Evolutionary conservation across 2,797 vertebrate genomes (phyloP).

Genomic region (Hydrophis major): DNA sequence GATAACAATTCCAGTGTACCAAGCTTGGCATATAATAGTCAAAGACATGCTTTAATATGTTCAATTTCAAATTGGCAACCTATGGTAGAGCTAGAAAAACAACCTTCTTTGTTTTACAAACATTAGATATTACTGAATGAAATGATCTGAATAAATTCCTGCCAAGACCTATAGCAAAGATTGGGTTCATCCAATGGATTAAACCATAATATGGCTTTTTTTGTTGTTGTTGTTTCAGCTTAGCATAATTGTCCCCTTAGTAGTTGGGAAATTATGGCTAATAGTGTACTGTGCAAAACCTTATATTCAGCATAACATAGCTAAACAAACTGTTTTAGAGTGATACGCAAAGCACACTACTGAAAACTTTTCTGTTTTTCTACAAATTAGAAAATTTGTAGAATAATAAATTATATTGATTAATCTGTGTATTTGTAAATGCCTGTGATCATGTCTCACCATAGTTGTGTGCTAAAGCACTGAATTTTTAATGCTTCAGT

Average conservation of each 20-base stretch:
- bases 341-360: background rate
- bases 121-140: background rate
- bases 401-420: background rate
- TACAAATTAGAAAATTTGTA: background rate
- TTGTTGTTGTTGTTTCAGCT: background rate
- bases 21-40: background rate
- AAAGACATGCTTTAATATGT: background rate
- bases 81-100: background rate
- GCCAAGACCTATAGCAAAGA: background rate
- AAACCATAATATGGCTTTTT: background rate
- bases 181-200: background rate
- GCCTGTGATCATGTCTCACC: background rate
- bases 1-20: background rate
- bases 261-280: background rate
- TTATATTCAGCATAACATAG: background rate
- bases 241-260: background rate
- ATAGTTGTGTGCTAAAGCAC: background rate
- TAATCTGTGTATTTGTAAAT: background rate
- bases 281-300: background rate
- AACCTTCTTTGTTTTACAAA: background rate
- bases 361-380: background rate
- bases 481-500: constrained; percentile 6
- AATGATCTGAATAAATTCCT: background rate
- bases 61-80: background rate
- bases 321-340: background rate